These are phyloP conservation scores for Drosophila pandora DNA, from an alignment of 1,140 invertebrate genomes.

Conservation along the genomic window DNA sequence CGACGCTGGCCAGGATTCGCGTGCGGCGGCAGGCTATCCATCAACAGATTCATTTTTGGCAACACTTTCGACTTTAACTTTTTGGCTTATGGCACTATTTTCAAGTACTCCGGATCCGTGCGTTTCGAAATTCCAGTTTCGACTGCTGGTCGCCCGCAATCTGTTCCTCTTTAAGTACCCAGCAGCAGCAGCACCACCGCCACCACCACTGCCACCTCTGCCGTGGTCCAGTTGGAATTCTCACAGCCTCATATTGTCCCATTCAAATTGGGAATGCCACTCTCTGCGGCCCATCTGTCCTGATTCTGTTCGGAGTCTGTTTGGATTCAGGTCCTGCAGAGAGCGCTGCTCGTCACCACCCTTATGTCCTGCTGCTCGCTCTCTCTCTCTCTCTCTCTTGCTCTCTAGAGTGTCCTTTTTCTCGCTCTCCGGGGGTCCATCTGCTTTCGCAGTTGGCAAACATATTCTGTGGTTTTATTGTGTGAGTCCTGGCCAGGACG, in stretches of 20 bases:
- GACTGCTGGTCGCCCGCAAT: constrained; percentile 80
- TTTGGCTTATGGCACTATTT: background rate
- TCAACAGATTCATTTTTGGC: constrained; percentile 78
- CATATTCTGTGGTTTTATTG: constrained; percentile 84
- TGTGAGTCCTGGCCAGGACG: constrained; percentile 39
- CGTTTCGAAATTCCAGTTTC: constrained; percentile 71
- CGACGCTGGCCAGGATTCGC: constrained; percentile 55
- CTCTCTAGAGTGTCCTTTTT: constrained; percentile 33
- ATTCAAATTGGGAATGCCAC: constrained; percentile 66
- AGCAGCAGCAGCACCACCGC: constrained; percentile 49
- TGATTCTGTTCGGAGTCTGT: constrained; percentile 72
- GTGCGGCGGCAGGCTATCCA: constrained; percentile 75
- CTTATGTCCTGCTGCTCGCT: constrained; percentile 55
- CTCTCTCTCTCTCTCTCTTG: constrained; percentile 30
- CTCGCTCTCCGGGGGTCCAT: constrained; percentile 54
- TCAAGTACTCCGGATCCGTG: constrained; percentile 27
- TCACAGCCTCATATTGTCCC: constrained; percentile 77
- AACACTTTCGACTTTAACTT: constrained; percentile 12
- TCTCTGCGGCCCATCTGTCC: constrained; percentile 80
- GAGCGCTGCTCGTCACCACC: constrained; percentile 60
- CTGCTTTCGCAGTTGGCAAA: constrained; percentile 80
- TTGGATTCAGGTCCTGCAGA: constrained; percentile 56
- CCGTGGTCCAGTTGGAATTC: constrained; percentile 67
- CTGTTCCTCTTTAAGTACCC: constrained; percentile 83
- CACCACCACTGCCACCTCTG: background rate